Percentiles rank a stretch among this genome's conserved stretches.
phyloP scores from a whole-genome alignment of 2,797 vertebrate species.

The Lepus townsendii region DNA sequence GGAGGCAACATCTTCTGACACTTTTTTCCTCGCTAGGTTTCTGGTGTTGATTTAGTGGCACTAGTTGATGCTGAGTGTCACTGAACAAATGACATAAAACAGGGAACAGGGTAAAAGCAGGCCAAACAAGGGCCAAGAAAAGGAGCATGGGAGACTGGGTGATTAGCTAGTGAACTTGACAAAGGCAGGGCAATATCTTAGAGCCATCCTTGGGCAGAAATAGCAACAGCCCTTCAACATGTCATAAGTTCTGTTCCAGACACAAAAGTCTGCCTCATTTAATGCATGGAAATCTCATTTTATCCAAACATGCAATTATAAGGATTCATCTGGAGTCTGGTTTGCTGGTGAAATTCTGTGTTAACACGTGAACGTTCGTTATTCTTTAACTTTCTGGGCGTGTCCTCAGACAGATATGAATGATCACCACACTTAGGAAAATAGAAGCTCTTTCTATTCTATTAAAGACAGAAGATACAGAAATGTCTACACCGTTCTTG shows the following conservation, averaged over 20 bases:
- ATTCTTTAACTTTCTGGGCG: slow-evolving; percentile 69
- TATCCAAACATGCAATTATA: slow-evolving; percentile 46
- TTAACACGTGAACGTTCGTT: slow-evolving; percentile 50
- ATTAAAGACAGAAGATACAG: slow-evolving; percentile 71
- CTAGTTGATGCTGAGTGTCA: slow-evolving; percentile 71
- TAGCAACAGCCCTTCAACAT: neutral
- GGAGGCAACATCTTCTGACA: neutral
- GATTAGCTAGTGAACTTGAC: neutral
- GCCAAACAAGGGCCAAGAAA: slow-evolving; percentile 55
- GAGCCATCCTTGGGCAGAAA: neutral
- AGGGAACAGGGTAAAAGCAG: slow-evolving; percentile 84
- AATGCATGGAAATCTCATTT: slow-evolving; percentile 51
- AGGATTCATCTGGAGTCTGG: slow-evolving; percentile 53
- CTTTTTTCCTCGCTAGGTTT: slow-evolving; percentile 10
- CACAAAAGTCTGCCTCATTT: neutral
- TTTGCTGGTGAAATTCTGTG: neutral
- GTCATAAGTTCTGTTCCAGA: neutral
- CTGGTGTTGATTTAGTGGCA: slow-evolving; percentile 73
- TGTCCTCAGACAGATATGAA: slow-evolving; percentile 58
- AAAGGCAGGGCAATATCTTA: neutral
- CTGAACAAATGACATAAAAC: slow-evolving; percentile 58
- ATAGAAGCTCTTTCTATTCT: slow-evolving; percentile 70
- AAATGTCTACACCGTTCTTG: slow-evolving; percentile 79
- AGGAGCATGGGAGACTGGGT: neutral
- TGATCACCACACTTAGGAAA: slow-evolving; percentile 74